These are phyloP conservation scores for Cerceris rybyensis DNA, from an alignment of 2,888 invertebrate species.

Conservation along the genomic window DNA sequence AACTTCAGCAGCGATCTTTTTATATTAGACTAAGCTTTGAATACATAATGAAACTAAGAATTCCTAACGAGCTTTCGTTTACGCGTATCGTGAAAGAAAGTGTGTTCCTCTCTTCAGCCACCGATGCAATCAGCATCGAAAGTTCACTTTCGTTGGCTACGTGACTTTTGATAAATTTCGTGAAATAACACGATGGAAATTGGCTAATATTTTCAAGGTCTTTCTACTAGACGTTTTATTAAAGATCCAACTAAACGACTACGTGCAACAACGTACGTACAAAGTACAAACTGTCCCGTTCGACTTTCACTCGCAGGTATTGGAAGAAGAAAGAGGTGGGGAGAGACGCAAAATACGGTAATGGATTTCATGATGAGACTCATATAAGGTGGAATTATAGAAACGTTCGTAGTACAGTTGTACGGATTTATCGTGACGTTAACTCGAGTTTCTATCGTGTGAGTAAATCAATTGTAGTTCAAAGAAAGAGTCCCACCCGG, in stretches of 20 bases:
- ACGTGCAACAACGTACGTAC: slow-evolving; percentile 27
- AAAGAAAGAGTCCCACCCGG: too few relatives aligned
- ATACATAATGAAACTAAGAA: too few relatives aligned
- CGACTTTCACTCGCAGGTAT: slow-evolving; percentile 59
- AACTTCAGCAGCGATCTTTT: too few relatives aligned
- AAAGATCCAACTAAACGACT: not conserved
- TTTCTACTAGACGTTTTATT: not conserved
- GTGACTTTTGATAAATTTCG: slow-evolving; percentile 12
- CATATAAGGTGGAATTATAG: slow-evolving; percentile 2
- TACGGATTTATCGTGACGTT: slow-evolving; percentile 4
- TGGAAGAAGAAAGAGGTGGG: slow-evolving; percentile 41
- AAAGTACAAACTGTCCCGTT: slow-evolving; percentile 26
- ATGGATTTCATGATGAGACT: slow-evolving; percentile 28
- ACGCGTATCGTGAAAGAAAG: not conserved
- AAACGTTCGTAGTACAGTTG: slow-evolving; percentile 32
- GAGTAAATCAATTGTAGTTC: too few relatives aligned
- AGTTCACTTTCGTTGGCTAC: not conserved
- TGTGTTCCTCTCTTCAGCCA: slow-evolving; percentile 8
- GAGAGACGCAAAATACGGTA: slow-evolving; percentile 32
- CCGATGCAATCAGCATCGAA: not conserved
- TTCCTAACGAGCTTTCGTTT: not conserved
- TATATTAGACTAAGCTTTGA: too few relatives aligned
- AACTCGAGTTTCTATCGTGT: too few relatives aligned
- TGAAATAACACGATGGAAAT: not conserved
- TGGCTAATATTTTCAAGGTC: slow-evolving; percentile 8